Evolutionary conservation across 2,888 invertebrate species (phyloP).

Genomic region (Plebejus melissa): DNA sequence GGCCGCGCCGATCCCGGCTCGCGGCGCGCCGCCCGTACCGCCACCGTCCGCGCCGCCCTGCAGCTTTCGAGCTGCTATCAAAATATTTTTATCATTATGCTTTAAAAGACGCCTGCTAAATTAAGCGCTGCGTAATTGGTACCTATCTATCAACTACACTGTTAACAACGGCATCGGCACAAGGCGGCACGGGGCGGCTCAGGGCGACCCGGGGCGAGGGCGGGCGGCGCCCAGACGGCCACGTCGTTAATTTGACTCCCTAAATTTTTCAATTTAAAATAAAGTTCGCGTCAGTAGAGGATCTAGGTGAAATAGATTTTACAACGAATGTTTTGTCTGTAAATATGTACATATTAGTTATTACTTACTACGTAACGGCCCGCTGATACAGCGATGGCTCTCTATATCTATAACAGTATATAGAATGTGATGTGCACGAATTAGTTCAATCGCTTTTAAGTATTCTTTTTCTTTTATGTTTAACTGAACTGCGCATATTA

Average conservation of each 20-base stretch:
- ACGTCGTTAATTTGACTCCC: constrained; percentile 64
- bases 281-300: constrained; percentile 43
- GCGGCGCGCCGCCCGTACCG: not conserved
- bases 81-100: too few species aligned
- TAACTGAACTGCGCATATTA: too few species aligned
- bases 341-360: constrained; percentile 34
- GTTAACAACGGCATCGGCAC: too few species aligned
- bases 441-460: not conserved
- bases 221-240: constrained; percentile 31
- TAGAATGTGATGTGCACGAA: not conserved
- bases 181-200: not conserved
- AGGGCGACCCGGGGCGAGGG: not conserved
- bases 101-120: not conserved
- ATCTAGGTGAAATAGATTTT: constrained; percentile 38
- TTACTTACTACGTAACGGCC: not conserved
- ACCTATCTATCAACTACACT: too few species aligned
- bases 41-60: not conserved
- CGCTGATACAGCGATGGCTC: not conserved
- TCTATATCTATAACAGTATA: not conserved
- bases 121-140: not conserved
- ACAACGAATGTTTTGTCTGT: constrained; percentile 31
- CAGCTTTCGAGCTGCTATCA: not conserved
- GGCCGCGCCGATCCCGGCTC: constrained; percentile 27
- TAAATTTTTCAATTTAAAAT: constrained; percentile 77
- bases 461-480: not conserved